Evolutionary conservation across 1,140 invertebrate species (phyloP), one percentile per base, ranked within the genome.

Genomic region (Halesus radiatus): DNA sequence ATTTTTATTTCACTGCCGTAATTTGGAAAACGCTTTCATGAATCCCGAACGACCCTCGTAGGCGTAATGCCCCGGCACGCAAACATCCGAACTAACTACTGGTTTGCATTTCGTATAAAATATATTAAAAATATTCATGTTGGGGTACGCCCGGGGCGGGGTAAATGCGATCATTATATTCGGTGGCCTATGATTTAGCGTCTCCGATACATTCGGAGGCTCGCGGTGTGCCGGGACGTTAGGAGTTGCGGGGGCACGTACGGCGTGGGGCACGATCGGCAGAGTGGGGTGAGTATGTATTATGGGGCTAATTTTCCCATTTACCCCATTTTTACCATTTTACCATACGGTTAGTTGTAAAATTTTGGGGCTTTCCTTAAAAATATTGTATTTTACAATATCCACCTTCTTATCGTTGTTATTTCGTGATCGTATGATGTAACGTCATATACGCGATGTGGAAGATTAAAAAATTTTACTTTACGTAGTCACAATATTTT

Each of bases 91-190:
- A 22, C 37, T 72, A 72, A 72, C 37, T 72, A 52, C 68, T 15
- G 68, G 68, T 72, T 50, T 72, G 45, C 37, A 72, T 72, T 72
- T 50, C 68, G 68, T 72, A 53, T 50, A 45, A 52, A 72, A 72
- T 72, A 52, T 72, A 72, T 72, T 72, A 72, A 72, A 72, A 72
- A 52, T 52, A 52, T 52, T 52, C 68, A 10, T 15, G 16, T 72
- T 52, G 45, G 37, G 37, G 37, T 45, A 45, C 37, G 37, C 60
- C 60, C 18, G 0, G 23, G 68, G 68, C 68, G 68, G 68, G 37
- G 68, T 72, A 72, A 72, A 45, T 72, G 23, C 4, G 18, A 72
- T 52, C 68, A 72, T 72, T 72, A 72, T 52, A 18, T 72, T 72
- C 45, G 68, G 68, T 23, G 68, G 29, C 45, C 32, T 72, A 72